These are phyloP conservation scores for Laticauda laticaudata DNA, from an alignment of 2,113 vertebrate species.

Conservation along the genomic window DNA sequence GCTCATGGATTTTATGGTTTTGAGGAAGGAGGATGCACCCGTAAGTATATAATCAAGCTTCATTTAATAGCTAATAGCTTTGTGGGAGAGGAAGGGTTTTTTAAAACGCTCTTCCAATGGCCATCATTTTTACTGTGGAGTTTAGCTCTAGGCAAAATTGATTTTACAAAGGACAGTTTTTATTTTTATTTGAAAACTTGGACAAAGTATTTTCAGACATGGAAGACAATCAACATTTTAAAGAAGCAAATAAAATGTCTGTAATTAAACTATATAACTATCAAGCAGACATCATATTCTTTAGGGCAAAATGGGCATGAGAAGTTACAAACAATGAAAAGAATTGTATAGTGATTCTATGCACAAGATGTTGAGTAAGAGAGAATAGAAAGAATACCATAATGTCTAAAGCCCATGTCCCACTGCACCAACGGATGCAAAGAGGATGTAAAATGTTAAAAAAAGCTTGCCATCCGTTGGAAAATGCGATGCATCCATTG, in stretches of 20 bases:
- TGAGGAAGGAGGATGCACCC: slow-evolving; percentile 93
- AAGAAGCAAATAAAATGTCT: not conserved
- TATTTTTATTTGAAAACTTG: not conserved
- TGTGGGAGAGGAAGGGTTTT: not conserved
- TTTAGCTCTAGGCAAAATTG: not conserved
- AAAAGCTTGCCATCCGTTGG: no score
- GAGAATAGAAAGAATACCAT: not conserved
- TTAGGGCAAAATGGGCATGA: not conserved
- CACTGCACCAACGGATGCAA: no score
- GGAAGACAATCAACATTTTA: not conserved
- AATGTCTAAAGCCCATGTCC: not conserved
- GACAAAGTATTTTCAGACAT: not conserved
- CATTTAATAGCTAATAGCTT: not conserved
- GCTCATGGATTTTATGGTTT: slow-evolving; percentile 88
- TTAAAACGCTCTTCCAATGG: not conserved
- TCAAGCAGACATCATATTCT: not conserved
- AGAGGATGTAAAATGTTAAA: no score
- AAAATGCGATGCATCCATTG: no score
- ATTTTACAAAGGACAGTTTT: not conserved
- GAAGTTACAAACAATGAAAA: not conserved
- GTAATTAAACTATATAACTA: not conserved
- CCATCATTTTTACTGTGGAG: not conserved
- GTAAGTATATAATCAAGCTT: slow-evolving; percentile 70
- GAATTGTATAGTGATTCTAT: not conserved
- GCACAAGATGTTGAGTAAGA: not conserved